Evolutionary conservation across 2,888 invertebrate species (phyloP).

Genomic region (Eudemis profundana): DNA sequence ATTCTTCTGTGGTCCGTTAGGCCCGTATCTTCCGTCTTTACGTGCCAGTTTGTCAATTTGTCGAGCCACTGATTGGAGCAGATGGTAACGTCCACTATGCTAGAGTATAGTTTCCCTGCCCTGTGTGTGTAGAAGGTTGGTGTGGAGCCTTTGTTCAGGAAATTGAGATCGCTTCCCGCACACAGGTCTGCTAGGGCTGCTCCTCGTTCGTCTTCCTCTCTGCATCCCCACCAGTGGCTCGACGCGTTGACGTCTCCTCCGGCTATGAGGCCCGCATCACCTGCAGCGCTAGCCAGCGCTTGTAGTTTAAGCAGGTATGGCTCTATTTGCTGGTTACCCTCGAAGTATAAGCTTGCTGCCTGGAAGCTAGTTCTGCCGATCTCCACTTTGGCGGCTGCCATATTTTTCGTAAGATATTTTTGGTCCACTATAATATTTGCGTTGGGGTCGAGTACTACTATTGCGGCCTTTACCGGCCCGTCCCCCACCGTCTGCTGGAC

Average conservation of each 20-base stretch:
- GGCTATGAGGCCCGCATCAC: background rate
- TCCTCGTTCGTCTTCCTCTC: background rate
- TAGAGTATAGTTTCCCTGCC: background rate
- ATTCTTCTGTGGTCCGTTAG: background rate
- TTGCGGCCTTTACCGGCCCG: too few relatives aligned
- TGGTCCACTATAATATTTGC: too few relatives aligned
- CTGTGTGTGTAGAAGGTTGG: constrained; percentile 13
- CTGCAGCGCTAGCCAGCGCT: too few relatives aligned
- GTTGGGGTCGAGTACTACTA: too few relatives aligned
- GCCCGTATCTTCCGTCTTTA: background rate
- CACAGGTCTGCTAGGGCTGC: background rate
- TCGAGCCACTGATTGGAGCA: background rate
- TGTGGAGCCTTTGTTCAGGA: background rate
- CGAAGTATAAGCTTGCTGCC: too few relatives aligned
- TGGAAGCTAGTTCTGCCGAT: too few relatives aligned
- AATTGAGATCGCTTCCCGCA: background rate
- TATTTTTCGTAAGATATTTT: too few relatives aligned
- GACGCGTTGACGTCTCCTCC: background rate
- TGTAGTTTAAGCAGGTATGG: background rate
- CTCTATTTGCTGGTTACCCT: background rate
- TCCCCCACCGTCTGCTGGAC: too few relatives aligned
- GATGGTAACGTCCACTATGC: background rate
- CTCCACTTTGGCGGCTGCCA: too few relatives aligned
- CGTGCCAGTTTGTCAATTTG: background rate
- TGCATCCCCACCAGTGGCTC: constrained; percentile 1